Base-by-base conservation (phyloP, 1,140 invertebrate species). In the Teleogryllus occipitalis region DNA sequence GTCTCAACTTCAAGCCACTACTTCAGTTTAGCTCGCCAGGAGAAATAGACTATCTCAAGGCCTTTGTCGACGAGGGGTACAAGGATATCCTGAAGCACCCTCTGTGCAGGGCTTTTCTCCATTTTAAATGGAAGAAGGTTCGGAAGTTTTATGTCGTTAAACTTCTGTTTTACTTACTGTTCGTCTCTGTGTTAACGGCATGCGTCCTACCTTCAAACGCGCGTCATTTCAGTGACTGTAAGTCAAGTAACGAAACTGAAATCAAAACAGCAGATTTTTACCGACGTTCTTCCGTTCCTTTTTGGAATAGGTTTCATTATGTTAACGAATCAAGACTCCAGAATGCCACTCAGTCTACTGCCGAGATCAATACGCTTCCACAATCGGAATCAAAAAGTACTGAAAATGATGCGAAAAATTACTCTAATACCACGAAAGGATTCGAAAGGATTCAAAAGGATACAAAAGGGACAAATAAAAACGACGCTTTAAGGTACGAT, bases 71-170 rank as follows among this genome's bases (percentile, higher is more conserved):
- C 78, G 93, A 94, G 85, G 93, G 94, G 0, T 93, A 95, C 83
- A 94, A 94, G 82, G 92, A 94, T 83, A 92, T 96, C 18, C 84
- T 96, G 1, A 88, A 94, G 78, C 94, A 96, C 88, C 94, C 94
- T 0, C 84, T 96, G 1, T 95, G 94, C 83, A 93, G 93, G 8
- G 93, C 94, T 0, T 96, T 96, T 85, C 85, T 96, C 0, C 91
- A 95, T 83, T 89, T 95, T 18, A 95, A 96, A 85, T 96, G 95
- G 95, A 92, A 95, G 82, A 95, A 95, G 85, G 95, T 96, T 81
- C 88, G 94, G 18, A 94, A 94, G 85, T 95, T 95, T 83, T 96
- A 96, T 83, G 91, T 95, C 8, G 93, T 91, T 1, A 88, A 94
- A 80, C 86, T 95, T 79, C 88, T 95, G 75, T 91, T 96, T 82